These are phyloP conservation scores for Phenacoccus solenopsis DNA, from an alignment of 1,140 invertebrate species.

Conservation along the genomic window DNA sequence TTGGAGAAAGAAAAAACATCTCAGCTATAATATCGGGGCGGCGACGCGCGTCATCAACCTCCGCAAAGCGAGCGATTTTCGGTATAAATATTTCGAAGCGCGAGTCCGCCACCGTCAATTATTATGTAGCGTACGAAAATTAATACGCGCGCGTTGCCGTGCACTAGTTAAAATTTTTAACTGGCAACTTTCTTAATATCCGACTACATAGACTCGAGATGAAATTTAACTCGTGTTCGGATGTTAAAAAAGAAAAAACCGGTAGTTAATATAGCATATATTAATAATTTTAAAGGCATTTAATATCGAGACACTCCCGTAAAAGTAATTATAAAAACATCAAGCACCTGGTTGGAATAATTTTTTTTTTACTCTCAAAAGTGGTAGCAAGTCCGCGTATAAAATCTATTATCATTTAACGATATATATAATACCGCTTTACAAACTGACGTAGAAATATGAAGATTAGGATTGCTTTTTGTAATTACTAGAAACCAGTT, in stretches of 20 bases:
- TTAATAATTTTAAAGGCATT: conserved; percentile 3
- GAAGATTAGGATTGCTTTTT: conserved; percentile 2
- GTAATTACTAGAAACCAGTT: conserved; percentile 2
- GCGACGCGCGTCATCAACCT: no score
- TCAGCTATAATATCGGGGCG: no score
- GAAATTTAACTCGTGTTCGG: not conserved
- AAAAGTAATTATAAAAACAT: conserved; percentile 4
- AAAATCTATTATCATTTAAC: conserved; percentile 3
- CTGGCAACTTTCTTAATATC: not conserved
- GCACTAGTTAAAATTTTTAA: no score
- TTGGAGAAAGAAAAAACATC: no score
- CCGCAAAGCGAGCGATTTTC: no score
- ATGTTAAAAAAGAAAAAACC: not conserved
- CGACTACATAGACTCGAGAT: not conserved
- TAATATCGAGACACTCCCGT: conserved; percentile 1
- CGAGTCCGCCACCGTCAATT: no score
- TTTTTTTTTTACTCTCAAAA: not conserved
- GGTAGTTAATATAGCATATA: not conserved
- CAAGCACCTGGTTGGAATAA: not conserved
- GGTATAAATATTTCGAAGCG: no score
- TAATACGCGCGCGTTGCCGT: no score
- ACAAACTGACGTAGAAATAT: conserved; percentile 2
- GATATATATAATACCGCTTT: not conserved
- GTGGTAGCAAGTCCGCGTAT: not conserved
- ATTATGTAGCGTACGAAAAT: no score